Evolutionary conservation across 2,888 invertebrate species (phyloP), one percentile per base, ranked within the genome.

Genomic region (Micropterix aruncella): DNA sequence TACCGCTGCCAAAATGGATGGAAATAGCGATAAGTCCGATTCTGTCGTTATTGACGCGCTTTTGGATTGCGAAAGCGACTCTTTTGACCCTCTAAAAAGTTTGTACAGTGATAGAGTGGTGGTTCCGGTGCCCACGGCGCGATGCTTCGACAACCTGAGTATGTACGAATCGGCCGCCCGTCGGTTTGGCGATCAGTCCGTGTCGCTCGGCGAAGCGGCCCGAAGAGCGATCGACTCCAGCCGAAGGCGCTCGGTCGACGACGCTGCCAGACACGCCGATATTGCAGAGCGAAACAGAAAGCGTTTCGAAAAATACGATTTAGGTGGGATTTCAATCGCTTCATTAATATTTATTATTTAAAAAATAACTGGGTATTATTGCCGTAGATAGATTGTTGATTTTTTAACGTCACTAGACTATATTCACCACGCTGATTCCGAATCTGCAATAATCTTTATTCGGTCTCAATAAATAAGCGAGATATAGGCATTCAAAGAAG

Each of bases 61-160:
- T 7, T 56, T 80, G 45, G 73, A 81, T 53, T 62, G 72, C 42
- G 62, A 56, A 37, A 77, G 75, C 57, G 68, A 67, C 4, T 56
- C 64, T 41, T 89, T 83, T 53, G 75, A 88, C 63, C 80, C 88
- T 0, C 37, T 84, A 2, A 79, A 79, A 56, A 85, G 80, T 1
- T 61, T 89, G 12, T 79, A 79, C 52, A 73, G 79, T 0, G 51
- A 66, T 1, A 73, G 74, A 52, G 54, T 74, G 0, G 62, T 62
- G 45, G 53, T 79, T 14, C 79, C 80, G 0, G 62, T 70, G 2
- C 57, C 70, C 15, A 64, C 69, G 46, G 81, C 83, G 1, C 75
- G 75, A 17, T 51, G 68, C 44, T 81, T 75, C 54, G 85, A 88
- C 57, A 88, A 85, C 59, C 49, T 88, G 44, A 66, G 70, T 2